Conservation (phyloP, 2,888 invertebrate species). For the Tortrix viridana region DNA sequence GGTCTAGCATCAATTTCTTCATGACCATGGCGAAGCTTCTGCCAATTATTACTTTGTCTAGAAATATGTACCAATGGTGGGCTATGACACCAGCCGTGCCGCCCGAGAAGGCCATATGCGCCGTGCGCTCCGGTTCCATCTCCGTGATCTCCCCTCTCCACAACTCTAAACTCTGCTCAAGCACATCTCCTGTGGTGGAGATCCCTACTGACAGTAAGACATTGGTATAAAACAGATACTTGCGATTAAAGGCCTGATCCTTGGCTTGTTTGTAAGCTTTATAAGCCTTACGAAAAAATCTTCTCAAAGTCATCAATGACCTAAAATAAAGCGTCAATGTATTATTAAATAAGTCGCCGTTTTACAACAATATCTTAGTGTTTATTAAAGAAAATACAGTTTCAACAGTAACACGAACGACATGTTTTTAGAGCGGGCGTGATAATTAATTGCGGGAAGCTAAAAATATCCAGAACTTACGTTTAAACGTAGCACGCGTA, state of each 20-base stretch:
- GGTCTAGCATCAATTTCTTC: constrained; percentile 93
- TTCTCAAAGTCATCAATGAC: constrained; percentile 60
- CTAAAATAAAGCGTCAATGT: constrained; percentile 58
- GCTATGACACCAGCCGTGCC: constrained; percentile 90
- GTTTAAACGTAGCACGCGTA: constrained; percentile 2
- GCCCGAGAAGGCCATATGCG: constrained; percentile 91
- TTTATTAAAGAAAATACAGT: neutral
- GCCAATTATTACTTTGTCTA: constrained; percentile 90
- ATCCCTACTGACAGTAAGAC: constrained; percentile 89
- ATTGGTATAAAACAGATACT: constrained; percentile 91
- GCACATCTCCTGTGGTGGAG: constrained; percentile 90
- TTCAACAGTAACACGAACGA: neutral
- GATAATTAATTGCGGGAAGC: neutral
- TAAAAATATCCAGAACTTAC: constrained; percentile 17
- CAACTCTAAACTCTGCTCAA: constrained; percentile 92
- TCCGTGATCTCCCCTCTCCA: constrained; percentile 78
- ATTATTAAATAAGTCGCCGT: constrained; percentile 40
- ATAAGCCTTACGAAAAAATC: constrained; percentile 58
- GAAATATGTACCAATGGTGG: constrained; percentile 93
- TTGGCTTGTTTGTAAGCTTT: constrained; percentile 55
- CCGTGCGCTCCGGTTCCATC: constrained; percentile 86
- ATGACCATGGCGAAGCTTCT: constrained; percentile 85
- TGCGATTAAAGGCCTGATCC: constrained; percentile 82
- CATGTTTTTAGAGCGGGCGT: neutral
- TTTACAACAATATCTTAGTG: constrained; percentile 47